Conservation (phyloP, 2,113 vertebrate species). For the Pelobates fuscus region DNA sequence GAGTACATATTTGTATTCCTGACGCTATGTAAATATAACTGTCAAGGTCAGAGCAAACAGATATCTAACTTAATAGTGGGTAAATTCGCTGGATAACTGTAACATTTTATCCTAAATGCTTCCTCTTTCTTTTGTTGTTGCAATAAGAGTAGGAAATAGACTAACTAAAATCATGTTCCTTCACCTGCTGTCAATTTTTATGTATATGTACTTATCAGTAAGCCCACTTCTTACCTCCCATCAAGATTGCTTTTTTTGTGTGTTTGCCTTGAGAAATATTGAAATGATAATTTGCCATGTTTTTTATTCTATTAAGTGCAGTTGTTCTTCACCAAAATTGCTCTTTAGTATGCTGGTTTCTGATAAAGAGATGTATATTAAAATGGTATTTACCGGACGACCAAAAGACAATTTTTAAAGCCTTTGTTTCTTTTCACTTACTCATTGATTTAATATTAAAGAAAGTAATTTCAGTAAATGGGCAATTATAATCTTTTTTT, state of each 20-base stretch:
- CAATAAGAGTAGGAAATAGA: too few relatives aligned
- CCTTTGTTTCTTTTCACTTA: not conserved
- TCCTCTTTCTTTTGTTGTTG: too few relatives aligned
- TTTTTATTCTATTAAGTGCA: not conserved
- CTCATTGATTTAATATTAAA: constrained; percentile 1
- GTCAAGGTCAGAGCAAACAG: too few relatives aligned
- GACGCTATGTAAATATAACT: too few relatives aligned
- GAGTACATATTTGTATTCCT: too few relatives aligned
- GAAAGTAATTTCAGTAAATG: not conserved
- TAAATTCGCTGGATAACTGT: too few relatives aligned
- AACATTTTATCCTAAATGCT: too few relatives aligned
- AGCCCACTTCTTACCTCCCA: not conserved
- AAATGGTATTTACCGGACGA: not conserved
- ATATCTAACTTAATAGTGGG: too few relatives aligned
- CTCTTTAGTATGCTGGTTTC: not conserved
- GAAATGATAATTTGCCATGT: not conserved
- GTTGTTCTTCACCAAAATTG: not conserved
- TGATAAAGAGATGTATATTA: not conserved
- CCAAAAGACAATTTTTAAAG: not conserved
- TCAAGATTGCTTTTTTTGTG: not conserved
- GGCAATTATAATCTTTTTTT: not conserved
- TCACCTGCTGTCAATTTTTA: not conserved
- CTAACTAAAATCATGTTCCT: too few relatives aligned
- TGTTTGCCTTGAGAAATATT: too few relatives aligned
- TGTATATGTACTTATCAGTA: too few relatives aligned